Base-by-base conservation (phyloP, 2,888 invertebrate species). In the Mythimna impura region DNA sequence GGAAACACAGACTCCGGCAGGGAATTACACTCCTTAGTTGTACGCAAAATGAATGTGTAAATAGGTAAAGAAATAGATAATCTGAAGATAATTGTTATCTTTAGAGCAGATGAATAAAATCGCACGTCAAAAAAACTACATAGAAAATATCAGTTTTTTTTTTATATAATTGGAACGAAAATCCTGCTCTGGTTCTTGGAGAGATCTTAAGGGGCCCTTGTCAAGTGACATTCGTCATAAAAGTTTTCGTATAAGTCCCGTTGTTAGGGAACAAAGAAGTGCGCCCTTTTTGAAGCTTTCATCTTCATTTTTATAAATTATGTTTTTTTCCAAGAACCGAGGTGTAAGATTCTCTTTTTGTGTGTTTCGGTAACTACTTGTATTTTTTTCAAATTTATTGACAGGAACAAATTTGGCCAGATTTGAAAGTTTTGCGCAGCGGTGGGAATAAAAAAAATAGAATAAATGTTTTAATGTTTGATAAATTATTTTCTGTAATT, bases 201-300 rank as follows among this genome's bases (percentile, higher is more conserved):
- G 57, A 4, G 14, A 58, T 40, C 34, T 58, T 9, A n/a, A 34
- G n/a, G 22, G 36, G n/a, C n/a, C n/a, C 20, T 72, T 43, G 14
- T 71, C 74, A 80, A 85, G 76, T 64, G 71, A 63, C 80, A 77
- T 62, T 74, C 52, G 66, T 85, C 66, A 80, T 54, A 82, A 66
- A 84, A 80, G 57, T 80, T 82, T 76, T 52, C 1, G 40, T 58
- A 66, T 55, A 69, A 43, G 43, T 43, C 43, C 70, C 50, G 30
- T 63, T 36, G 8, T 52, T 30, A 54, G 9, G n/a, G 9, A 14
- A 17, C 12, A 34, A n/a, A n/a, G 30, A 58, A 63, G 22, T 71
- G 47, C 50, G 57, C n/a, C 36, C 61, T 71, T 71, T 64, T 40
- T 22, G 14, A 60, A 52, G 50, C 7, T 36, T 52, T 52, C 14